Conservation (phyloP, 2,888 invertebrate genomes). For the Tetragonisca angustula region DNA sequence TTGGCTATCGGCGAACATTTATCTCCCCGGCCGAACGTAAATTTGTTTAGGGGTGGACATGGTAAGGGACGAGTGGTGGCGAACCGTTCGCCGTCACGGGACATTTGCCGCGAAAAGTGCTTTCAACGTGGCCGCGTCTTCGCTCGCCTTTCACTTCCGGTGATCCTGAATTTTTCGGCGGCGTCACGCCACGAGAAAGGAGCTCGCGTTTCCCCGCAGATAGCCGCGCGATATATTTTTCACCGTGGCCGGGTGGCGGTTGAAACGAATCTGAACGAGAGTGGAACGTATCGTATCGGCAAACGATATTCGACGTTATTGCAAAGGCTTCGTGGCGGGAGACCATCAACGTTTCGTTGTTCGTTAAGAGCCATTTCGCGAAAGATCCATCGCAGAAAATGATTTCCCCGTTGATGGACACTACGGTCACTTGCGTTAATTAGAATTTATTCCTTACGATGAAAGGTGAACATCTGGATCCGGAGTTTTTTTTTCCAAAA, state of each 20-base stretch:
- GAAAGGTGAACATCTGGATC: no score
- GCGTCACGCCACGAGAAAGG: slow-evolving; percentile 25
- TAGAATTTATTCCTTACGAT: no score
- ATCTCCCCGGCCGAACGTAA: slow-evolving; percentile 74
- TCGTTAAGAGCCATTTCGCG: not conserved
- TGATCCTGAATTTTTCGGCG: slow-evolving; percentile 61
- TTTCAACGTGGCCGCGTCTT: slow-evolving; percentile 60
- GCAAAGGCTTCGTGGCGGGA: not conserved
- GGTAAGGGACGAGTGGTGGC: slow-evolving; percentile 63
- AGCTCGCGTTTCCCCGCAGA: not conserved
- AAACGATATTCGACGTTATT: not conserved
- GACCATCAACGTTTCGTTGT: not conserved
- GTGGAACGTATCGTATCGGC: not conserved
- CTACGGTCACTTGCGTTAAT: no score
- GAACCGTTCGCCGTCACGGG: slow-evolving; percentile 79
- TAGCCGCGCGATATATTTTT: slow-evolving; percentile 32
- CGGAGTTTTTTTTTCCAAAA: no score
- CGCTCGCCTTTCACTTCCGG: slow-evolving; percentile 63
- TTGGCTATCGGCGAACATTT: slow-evolving; percentile 64
- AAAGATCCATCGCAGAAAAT: not conserved
- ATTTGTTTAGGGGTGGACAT: slow-evolving; percentile 82
- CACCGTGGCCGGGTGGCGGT: not conserved
- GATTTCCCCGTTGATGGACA: not conserved
- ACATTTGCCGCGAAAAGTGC: slow-evolving; percentile 78
- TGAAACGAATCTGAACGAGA: not conserved